A percentile compares a stretch with the other conserved stretches of the same genome.
These are phyloP conservation scores for Metacarcinus magister DNA, from an alignment of 2,888 invertebrate genomes.

Conservation along the genomic window DNA sequence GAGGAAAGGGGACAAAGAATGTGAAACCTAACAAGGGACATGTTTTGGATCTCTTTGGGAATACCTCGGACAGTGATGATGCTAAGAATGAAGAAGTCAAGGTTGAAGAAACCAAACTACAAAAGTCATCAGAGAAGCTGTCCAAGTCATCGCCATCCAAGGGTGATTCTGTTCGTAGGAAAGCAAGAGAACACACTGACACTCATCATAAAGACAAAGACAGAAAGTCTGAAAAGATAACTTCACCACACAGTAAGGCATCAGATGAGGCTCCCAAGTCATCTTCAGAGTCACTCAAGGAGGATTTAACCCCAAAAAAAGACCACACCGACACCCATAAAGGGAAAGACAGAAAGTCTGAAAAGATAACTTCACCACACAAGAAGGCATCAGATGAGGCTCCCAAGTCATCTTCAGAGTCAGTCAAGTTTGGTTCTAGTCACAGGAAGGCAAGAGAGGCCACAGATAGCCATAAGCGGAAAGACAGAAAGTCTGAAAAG, in stretches of 20 bases:
- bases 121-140: background rate
- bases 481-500: background rate
- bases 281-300: background rate
- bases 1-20: background rate
- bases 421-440: background rate
- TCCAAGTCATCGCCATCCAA: background rate
- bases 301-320: background rate
- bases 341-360: background rate
- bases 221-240: background rate
- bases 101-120: background rate
- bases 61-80: conserved; percentile 18
- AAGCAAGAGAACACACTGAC: background rate
- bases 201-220: background rate
- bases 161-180: background rate
- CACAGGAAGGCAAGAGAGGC: background rate
- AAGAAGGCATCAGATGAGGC: background rate
- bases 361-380: background rate
- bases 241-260: background rate
- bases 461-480: background rate
- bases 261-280: background rate
- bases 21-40: background rate
- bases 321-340: background rate
- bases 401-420: background rate
- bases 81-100: background rate
- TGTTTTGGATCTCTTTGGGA: conserved; percentile 54